Evolutionary conservation across 2,888 invertebrate genomes (phyloP).

Genomic region (Lepidocyrtinus sp.): DNA sequence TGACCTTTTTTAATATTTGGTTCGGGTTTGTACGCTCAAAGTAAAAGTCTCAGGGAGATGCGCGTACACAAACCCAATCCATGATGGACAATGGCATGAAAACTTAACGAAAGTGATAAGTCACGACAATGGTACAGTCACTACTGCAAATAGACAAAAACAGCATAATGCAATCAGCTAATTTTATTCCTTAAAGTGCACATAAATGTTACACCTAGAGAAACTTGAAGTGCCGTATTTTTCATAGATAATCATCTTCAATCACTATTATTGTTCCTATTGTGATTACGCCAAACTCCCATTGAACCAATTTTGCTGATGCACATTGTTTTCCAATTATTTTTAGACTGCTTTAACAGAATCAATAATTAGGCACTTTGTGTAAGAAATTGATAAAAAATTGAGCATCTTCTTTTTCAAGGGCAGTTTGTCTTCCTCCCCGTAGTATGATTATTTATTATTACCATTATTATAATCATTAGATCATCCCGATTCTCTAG

Average conservation of each 20-base stretch:
- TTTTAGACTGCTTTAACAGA: constrained; percentile 5
- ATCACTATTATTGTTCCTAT: constrained; percentile 8
- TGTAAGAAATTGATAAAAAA: background rate
- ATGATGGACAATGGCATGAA: constrained; percentile 10
- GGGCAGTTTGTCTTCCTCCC: background rate
- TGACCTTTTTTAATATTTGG: background rate
- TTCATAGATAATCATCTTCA: background rate
- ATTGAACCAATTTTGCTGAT: background rate
- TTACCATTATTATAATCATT: background rate
- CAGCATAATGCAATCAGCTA: constrained; percentile 1
- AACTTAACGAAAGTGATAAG: constrained; percentile 18
- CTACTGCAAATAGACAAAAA: background rate
- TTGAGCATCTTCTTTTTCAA: background rate
- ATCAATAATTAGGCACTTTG: background rate
- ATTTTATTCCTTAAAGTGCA: background rate
- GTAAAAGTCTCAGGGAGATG: background rate
- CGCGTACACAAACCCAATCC: too few relatives aligned
- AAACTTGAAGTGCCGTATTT: background rate
- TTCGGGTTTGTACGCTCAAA: background rate
- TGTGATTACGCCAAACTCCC: background rate
- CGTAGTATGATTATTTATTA: background rate
- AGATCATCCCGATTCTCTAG: background rate
- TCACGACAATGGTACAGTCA: constrained; percentile 17
- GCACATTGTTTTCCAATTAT: background rate
- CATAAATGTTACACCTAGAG: constrained; percentile 5